Percentiles rank a stretch among this genome's conserved stretches.
phyloP scores from a whole-genome alignment of 2,888 invertebrate species.

The Aquatica leii region DNA sequence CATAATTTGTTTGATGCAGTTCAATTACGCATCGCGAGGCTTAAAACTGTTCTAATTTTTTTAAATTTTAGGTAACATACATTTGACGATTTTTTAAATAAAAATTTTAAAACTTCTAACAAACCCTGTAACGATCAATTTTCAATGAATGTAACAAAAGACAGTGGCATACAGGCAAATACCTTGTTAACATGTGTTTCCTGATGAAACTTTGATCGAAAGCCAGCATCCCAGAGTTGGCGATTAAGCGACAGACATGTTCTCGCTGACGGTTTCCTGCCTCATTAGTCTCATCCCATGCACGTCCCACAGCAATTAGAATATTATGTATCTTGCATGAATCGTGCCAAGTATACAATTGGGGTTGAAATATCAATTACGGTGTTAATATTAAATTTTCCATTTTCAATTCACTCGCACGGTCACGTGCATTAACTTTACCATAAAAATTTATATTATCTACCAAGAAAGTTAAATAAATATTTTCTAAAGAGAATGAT shows the following conservation, averaged over 20 bases:
- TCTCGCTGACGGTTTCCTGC: conserved; percentile 41
- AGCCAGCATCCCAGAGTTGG: conserved; percentile 41
- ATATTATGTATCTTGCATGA: conserved; percentile 37
- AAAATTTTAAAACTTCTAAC: conserved; percentile 25
- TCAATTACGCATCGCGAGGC: too few species aligned
- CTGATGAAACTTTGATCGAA: conserved; percentile 51
- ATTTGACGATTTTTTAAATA: too few species aligned
- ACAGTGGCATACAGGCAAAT: conserved; percentile 43
- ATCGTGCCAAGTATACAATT: conserved; percentile 35
- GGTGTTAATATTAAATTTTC: conserved; percentile 18
- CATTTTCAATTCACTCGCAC: too few species aligned
- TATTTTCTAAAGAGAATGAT: too few species aligned
- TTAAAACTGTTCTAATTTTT: too few species aligned
- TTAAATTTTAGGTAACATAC: too few species aligned
- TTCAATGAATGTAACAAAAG: conserved; percentile 39
- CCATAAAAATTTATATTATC: too few species aligned
- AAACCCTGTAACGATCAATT: conserved; percentile 30
- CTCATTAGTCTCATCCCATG: conserved; percentile 42
- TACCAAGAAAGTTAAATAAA: too few species aligned
- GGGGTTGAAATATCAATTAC: conserved; percentile 27
- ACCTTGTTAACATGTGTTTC: conserved; percentile 52
- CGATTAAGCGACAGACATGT: conserved; percentile 46
- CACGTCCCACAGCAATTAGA: conserved; percentile 40
- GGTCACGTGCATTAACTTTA: too few species aligned
- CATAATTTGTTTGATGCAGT: too few species aligned